Evolutionary conservation across 37 sponge, comb jelly and placozoan species (phyloP), one percentile per base, ranked within the genome.

Genomic region (Axinella damicornis): DNA sequence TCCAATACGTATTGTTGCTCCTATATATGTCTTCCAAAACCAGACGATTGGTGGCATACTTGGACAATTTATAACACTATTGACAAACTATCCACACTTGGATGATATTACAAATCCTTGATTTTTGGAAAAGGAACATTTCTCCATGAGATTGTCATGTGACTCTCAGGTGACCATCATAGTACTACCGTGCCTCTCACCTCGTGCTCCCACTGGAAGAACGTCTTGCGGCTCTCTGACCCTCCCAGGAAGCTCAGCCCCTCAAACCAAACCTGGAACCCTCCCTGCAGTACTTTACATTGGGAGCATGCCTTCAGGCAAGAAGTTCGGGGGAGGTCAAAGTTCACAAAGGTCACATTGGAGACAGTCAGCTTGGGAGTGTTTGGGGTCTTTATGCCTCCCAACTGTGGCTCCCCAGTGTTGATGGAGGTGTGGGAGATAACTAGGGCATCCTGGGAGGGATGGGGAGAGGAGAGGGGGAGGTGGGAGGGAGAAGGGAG

Each of bases 281-380:
- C 97, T 66, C 97, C 97, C 58, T 97, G 95, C 16, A 79, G 64
- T 0, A 72, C 71, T 54, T 92, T 92, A 36, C 97, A 97, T 17
- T 94, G 91, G 0, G 97, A 97, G 54, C 97, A 97, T 2, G 97
- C 97, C 40, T 82, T 77, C 40, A 97, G 75, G 68, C 93, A 89
- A 24, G 68, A 69, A 14, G 81, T 78, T 2, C 33, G 54, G 1
- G 52, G 17, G 2, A 52, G 18, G 79, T 94, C 82, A 82, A 97
- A 97, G 78, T 91, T 90, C 21, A 79, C 93, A 87, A 97, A 94
- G 17, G 95, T 94, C 16, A 97, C 97, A 65, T 94, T 92, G 18
- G 91, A 89, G 12, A 97, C 76, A 36, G 86, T 90, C 38, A 97
- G 81, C 18, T 52, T n/a, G 22, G 65, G 83, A 24, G 84, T 83